Evolutionary conservation across 2,888 invertebrate species (phyloP), one percentile per base, ranked within the genome.

Genomic region (Herminia tarsipennalis): DNA sequence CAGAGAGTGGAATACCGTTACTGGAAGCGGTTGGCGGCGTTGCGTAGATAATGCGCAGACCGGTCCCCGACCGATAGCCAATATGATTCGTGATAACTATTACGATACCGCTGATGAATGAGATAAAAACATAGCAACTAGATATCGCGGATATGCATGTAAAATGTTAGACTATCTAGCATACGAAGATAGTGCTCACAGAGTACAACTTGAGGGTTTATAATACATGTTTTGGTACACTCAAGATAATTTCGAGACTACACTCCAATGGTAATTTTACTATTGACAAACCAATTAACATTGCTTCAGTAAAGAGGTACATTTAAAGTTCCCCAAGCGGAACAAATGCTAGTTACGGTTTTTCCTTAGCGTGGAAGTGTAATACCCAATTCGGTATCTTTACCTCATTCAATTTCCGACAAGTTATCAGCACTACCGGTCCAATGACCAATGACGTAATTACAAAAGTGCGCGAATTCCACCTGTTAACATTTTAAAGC

Each of bases 381-480:
- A 20, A 29, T 17, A 9, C 2, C 16, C 18, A 10, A 30, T 12
- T 27, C 13, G 10, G 21, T 48, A 25, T 40, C 27, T 30, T 32
- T 45, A 41, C 35, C 46, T 64, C 52, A 64, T 62, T 64, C 50
- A 50, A 54, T 66, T 67, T 56, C 53, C 50, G 62, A 65, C 46
- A 50, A 55, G 52, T 54, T 56, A 61, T 56, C 56, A 38, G 43
- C 48, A 66, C 46, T 72, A 72, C 73, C 73, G 70, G 78, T 74
- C 60, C 64, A 62, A 56, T 74, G 70, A 74, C 76, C 71, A 80
- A 75, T 86, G 80, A 80, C 79, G 81, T 66, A 79, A 77, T n/a
- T 71, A 67, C 71, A 86, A 88, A 88, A 88, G 76, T 89, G 88
- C 89, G 88, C 88, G 88, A 89, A 89, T 83, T 76, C 66, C 59